Evolutionary conservation across 2,113 vertebrate genomes (phyloP).

Genomic region (cat (Felis catus)): F.catus_Fca126_mat1.0 CM031419.1:16959001-16959500

Average conservation of each 20-base stretch:
- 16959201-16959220: neutral
- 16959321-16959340: accelerated
- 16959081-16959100: neutral
- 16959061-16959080: neutral
- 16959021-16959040: neutral
- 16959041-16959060: neutral
- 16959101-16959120: neutral
- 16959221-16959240: neutral
- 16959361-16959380: accelerated
- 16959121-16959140: neutral
- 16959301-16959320: neutral
- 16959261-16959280: neutral
- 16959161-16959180: neutral
- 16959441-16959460: neutral
- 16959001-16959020: neutral
- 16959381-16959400: neutral
- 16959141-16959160: neutral
- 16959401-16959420: accelerated
- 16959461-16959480: neutral
- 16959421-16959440: neutral
- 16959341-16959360: neutral
- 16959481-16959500: slow-evolving; percentile 41
- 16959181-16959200: neutral
- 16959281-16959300: neutral
- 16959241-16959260: neutral